Conservation (phyloP, 2,113 vertebrate species). For the Oncorhynchus keta region DNA sequence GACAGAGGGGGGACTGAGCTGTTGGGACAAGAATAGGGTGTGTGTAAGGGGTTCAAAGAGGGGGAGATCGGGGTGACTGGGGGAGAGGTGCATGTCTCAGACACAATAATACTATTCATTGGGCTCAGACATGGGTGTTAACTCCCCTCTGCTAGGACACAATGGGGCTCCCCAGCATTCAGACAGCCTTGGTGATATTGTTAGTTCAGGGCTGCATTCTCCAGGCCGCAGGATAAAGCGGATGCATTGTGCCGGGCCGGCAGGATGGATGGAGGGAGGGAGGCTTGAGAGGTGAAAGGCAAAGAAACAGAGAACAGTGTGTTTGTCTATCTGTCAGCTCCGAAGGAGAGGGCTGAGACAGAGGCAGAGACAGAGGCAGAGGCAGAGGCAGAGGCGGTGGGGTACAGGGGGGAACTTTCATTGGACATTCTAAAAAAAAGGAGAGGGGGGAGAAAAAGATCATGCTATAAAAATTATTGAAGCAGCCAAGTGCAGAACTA, state of each 20-base stretch:
- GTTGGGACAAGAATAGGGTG: conserved; percentile 54
- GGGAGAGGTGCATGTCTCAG: conserved; percentile 78
- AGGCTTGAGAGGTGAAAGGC: conserved; percentile 73
- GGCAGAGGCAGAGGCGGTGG: conserved; percentile 13
- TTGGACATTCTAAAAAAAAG: conserved; percentile 60
- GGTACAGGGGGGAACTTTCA: conserved; percentile 31
- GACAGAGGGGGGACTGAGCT: conserved; percentile 30
- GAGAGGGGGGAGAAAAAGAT: conserved; percentile 47
- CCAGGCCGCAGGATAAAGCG: conserved; percentile 75
- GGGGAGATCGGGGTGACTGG: conserved; percentile 23
- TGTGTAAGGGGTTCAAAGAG: neutral
- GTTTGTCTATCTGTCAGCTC: conserved; percentile 76
- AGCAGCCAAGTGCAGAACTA: conserved; percentile 51
- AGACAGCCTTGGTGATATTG: conserved; percentile 80
- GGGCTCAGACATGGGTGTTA: conserved; percentile 82
- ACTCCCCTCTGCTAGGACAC: conserved; percentile 82
- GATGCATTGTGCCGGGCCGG: conserved; percentile 74
- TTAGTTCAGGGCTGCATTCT: conserved; percentile 78
- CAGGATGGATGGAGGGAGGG: conserved; percentile 72
- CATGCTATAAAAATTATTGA: conserved; percentile 68
- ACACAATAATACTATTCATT: conserved; percentile 87
- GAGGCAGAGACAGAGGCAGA: conserved; percentile 21
- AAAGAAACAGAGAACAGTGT: conserved; percentile 73
- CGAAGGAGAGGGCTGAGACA: conserved; percentile 53
- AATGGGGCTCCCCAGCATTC: conserved; percentile 78